Base-by-base conservation (phyloP, 2,888 invertebrate species). In the Platynereis dumerilii region DNA sequence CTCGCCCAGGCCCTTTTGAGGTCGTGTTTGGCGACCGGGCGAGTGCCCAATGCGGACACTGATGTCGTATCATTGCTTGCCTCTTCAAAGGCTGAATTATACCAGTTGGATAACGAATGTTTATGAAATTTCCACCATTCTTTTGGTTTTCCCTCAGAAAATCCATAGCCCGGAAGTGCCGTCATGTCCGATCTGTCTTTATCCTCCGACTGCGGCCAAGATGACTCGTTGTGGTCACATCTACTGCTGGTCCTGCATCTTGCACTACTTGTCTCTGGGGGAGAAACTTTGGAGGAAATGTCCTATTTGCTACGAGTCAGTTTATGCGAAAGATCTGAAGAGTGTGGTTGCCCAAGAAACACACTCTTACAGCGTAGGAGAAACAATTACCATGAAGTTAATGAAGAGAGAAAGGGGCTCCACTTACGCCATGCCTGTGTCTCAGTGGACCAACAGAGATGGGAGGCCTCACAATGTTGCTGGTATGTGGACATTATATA, bases 171-270 rank as follows among this genome's bases (percentile, higher is more conserved):
- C 77, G 62, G 81, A 82, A 66, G 69, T 76, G 74, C 88, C 91
- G 24, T 89, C 89, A 48, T 97, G 97, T 82, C 97, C 97, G 0
- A 96, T 98, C 79, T 98, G 97, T 84, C 87, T 97, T 71, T 91
- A 91, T 78, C 86, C 90, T 42, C 95, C 96, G 2, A 70, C 65
- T 44, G 82, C 80, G 61, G 95, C 92, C 1, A 94, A 96, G 84
- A 92, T 96, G 80, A 96, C 95, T 0, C 89, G 91, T 52, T 98
- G 97, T 83, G 96, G 97, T 12, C 97, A 98, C 82, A 91, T 94
- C 69, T 96, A 92, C 84, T 98, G 97, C 84, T 97, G 94, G 95
- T 89, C 95, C 0, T 98, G 97, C 80, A 89, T 95, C 75, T 87
- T 98, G 57, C 96, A 96, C 84, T 96, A 96, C 81, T 87, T 94